Conservation (phyloP, 2,113 vertebrate species). For the Gulo gulo region DNA sequence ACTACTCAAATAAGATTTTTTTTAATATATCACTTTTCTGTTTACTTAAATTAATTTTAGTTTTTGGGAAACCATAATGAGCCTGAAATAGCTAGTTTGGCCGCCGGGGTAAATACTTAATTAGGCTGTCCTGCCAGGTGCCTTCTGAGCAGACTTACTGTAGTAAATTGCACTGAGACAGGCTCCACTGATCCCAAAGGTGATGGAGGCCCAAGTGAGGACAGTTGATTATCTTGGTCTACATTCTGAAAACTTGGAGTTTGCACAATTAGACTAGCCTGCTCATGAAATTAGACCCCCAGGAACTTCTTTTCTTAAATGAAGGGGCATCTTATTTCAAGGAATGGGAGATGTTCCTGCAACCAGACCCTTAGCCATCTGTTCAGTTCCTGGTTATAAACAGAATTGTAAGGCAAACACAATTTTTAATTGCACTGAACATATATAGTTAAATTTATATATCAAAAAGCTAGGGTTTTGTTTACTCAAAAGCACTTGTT, state of each 20-base stretch:
- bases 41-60: conserved; percentile 42
- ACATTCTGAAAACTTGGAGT: background rate
- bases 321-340: background rate
- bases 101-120: background rate
- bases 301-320: background rate
- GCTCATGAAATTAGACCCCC: background rate
- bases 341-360: background rate
- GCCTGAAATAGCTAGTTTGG: background rate
- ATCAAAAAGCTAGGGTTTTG: background rate
- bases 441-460: background rate
- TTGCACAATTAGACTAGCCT: background rate
- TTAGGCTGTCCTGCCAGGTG: background rate
- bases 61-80: conserved; percentile 15
- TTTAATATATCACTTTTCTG: background rate
- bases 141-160: background rate
- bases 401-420: background rate
- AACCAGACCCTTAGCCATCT: background rate
- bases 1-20: background rate
- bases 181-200: background rate
- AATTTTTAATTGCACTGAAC: background rate
- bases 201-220: background rate
- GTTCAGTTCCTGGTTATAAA: background rate
- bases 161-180: background rate
- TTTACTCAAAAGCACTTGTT: background rate
- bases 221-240: background rate